Base-by-base conservation (phyloP, 1,140 invertebrate genomes). In the Colletes latitarsis region DNA sequence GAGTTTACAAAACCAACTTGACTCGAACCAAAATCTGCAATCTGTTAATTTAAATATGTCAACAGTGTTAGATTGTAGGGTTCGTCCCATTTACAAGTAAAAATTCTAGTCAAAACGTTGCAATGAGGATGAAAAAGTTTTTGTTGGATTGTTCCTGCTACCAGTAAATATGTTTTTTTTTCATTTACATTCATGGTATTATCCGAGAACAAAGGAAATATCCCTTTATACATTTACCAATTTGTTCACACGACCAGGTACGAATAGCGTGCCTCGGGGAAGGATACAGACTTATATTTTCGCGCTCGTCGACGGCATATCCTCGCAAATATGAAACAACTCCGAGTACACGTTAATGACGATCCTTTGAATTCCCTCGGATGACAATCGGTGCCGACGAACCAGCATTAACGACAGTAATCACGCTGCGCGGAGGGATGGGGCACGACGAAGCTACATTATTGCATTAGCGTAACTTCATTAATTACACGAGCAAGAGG, bases 391-490 rank as follows among this genome's bases (percentile, higher is more conserved):
- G 43, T 43, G 69, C 21, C 63, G 74, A 62, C 71, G 73, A 77
- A 55, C 60, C 81, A 46, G 41, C 55, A 63, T 76, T 82, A 73
- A 77, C 73, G 57, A 86, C 55, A 77, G 76, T 77, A 46, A 71
- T 77, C 62, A 64, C 46, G 58, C 49, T 60, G 68, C 69, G 52
- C 21, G 30, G 15, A n/a, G 46, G n/a, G n/a, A 46, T 15, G 57
- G 30, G 66, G 64, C 52, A 55, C 63, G 14, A 75, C 58, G 76
- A 52, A 30, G 73, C 46, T 63, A 70, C 57, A 80, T 88, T 84
- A 89, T 88, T 74, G 63, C 88, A 79, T 88, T 77, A 81, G 64
- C 69, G 86, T 86, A 89, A 88, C 84, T 85, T 85, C 83, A 80
- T 89, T 87, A 89, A 88, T 84, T 88, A 86, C 86, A 57, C 71